Evolutionary conservation across 2,113 vertebrate genomes (phyloP).

Genomic region (Oryzias celebensis): DNA sequence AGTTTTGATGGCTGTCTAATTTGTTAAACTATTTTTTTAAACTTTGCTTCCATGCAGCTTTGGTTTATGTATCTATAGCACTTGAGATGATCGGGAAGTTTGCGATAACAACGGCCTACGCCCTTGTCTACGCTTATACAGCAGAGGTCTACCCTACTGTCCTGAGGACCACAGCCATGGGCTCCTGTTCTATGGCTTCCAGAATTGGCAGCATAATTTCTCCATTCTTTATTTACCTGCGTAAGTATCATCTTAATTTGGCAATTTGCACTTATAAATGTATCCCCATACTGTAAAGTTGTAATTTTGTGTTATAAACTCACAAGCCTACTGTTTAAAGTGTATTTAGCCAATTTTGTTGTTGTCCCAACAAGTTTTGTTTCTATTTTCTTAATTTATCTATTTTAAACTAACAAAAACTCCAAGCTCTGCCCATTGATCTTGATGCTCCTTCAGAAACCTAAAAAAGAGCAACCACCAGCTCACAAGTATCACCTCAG

Average conservation of each 20-base stretch:
- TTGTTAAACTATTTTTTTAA: too few species aligned
- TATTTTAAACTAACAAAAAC: too few species aligned
- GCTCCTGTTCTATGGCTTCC: conserved; percentile 85
- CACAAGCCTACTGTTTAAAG: too few species aligned
- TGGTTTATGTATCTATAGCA: conserved; percentile 70
- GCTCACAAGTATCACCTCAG: not conserved
- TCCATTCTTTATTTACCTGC: conserved; percentile 90
- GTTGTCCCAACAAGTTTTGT: too few species aligned
- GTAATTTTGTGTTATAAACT: too few species aligned
- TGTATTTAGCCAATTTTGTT: too few species aligned
- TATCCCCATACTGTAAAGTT: too few species aligned
- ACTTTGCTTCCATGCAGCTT: conserved; percentile 63
- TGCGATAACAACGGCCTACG: conserved; percentile 82
- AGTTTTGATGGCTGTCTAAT: too few species aligned
- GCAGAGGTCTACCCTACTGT: conserved; percentile 91
- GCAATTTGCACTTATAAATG: too few species aligned
- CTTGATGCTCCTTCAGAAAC: not conserved
- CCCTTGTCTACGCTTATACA: conserved; percentile 86
- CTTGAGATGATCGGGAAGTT: conserved; percentile 93
- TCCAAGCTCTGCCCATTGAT: not conserved
- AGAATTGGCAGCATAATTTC: conserved; percentile 88
- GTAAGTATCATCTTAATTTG: conserved; percentile 68
- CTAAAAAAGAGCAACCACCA: not conserved
- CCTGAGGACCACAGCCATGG: conserved; percentile 87
- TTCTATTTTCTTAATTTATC: too few species aligned